A percentile compares a stretch with the other conserved stretches of the same genome.
These are phyloP conservation scores for Scaptomyza flava DNA, from an alignment of 2,888 invertebrate species.

Conservation along the genomic window DNA sequence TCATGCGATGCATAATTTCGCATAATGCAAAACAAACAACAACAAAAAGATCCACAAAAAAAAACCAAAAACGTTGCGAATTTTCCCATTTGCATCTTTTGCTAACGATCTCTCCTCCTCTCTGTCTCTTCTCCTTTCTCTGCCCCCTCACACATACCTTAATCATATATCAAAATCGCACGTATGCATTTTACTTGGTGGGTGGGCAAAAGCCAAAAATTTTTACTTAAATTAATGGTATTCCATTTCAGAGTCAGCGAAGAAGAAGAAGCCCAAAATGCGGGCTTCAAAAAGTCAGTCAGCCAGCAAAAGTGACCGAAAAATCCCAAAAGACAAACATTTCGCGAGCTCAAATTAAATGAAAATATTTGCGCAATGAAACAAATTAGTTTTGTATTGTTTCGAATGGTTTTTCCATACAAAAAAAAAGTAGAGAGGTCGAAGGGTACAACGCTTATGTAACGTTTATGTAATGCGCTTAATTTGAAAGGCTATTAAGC, in stretches of 20 bases:
- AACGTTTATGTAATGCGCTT: neutral
- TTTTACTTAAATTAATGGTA: constrained; percentile 69
- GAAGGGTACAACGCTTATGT: neutral
- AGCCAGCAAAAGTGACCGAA: constrained; percentile 20
- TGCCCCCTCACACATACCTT: neutral
- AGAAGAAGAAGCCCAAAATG: neutral
- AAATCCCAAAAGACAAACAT: constrained; percentile 45
- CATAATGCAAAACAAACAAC: constrained; percentile 39
- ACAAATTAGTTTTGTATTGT: constrained; percentile 47
- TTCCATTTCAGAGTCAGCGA: constrained; percentile 12
- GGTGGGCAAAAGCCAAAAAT: constrained; percentile 60
- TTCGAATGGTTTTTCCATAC: constrained; percentile 4
- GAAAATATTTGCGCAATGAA: constrained; percentile 67
- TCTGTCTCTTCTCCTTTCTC: neutral
- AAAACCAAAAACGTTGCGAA: constrained; percentile 5
- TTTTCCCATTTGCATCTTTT: constrained; percentile 37
- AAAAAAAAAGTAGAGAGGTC: neutral
- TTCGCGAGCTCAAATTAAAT: constrained; percentile 60
- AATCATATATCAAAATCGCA: constrained; percentile 78
- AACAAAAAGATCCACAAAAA: constrained; percentile 20
- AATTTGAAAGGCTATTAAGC: no score
- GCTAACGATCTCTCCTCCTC: constrained; percentile 45
- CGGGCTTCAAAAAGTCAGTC: constrained; percentile 17
- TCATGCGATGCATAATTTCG: constrained; percentile 68
- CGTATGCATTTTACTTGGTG: constrained; percentile 61